Evolutionary conservation across 2,797 vertebrate species (phyloP), one percentile per base, ranked within the genome.

Genomic region (Sebastes glaucus): DNA sequence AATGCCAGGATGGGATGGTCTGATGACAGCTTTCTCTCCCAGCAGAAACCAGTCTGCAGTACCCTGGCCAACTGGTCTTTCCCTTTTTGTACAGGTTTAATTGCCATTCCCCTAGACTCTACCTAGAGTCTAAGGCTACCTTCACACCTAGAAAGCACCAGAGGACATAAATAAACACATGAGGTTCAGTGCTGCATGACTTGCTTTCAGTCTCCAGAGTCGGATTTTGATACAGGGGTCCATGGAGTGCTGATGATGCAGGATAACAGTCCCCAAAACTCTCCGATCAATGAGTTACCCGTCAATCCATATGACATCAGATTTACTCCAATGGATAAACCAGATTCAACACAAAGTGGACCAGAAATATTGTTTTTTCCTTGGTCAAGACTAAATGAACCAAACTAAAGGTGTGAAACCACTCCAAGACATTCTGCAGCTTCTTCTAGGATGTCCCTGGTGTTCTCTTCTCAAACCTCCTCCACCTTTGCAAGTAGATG

Each of bases 171-270:
- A 1, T 2, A 13, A 22, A 53, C 60, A 73, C 46, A 30, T 13
- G 27, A 30, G 10, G 27, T 53, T 46, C 18, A 0, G 46, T 55
- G 0, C 33, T 74, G 30, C 13, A n/a, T 56, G 32, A 56, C 61
- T 20, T 16, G 9, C 11, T 42, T 13, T 64, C 35, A 42, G 61
- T 33, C 11, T 28, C 59, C 3, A 1, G 10, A 30, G 1, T 30
- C 22, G 14, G 11, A 30, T 28, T 30, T 28, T 0, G 1, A 13
- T 71, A 10, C 0, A 62, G 0, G 0, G 5, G 4, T 64, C 23
- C 49, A 65, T 38, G 22, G 5, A 56, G 20, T 5, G 20, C 7
- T 64, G 16, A 64, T 55, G 16, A 56, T 16, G 32, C 62, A 42
- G 23, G 14, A 27, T 56, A 28, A 30, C 52, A 13, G 9, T 46